phyloP scores from a whole-genome alignment of 2,888 invertebrate genomes.

The Carabus problematicus region DNA sequence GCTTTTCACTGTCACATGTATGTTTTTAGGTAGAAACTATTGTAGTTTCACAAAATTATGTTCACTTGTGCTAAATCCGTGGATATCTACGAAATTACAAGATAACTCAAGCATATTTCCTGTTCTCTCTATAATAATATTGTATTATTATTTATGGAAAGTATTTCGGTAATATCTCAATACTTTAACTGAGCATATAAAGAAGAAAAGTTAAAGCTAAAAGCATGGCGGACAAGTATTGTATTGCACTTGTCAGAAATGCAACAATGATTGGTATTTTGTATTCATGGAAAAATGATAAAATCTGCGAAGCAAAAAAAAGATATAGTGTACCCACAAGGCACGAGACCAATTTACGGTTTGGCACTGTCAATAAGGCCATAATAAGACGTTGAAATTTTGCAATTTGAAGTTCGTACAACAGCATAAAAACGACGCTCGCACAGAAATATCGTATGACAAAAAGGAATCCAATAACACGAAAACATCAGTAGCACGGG shows the following conservation, averaged over 20 bases:
- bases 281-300: conserved; percentile 12
- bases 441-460: conserved; percentile 24
- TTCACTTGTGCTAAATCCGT: conserved; percentile 18
- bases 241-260: no score
- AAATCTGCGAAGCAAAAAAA: conserved; percentile 5
- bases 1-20: conserved; percentile 19
- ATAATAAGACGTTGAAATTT: neutral
- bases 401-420: conserved; percentile 24
- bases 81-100: conserved; percentile 14
- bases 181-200: no score
- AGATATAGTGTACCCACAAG: neutral
- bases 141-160: no score
- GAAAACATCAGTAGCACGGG: neutral
- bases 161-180: no score
- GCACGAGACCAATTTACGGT: conserved; percentile 27
- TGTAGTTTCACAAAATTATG: conserved; percentile 12
- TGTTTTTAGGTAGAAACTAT: conserved; percentile 29
- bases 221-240: no score
- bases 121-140: no score
- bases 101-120: no score
- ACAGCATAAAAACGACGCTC: conserved; percentile 34
- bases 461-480: conserved; percentile 10
- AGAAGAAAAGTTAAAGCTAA: no score
- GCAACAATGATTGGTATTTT: no score
- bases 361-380: neutral